phyloP scores from a whole-genome alignment of 2,888 invertebrate species.

The Trichacis sp. region DNA sequence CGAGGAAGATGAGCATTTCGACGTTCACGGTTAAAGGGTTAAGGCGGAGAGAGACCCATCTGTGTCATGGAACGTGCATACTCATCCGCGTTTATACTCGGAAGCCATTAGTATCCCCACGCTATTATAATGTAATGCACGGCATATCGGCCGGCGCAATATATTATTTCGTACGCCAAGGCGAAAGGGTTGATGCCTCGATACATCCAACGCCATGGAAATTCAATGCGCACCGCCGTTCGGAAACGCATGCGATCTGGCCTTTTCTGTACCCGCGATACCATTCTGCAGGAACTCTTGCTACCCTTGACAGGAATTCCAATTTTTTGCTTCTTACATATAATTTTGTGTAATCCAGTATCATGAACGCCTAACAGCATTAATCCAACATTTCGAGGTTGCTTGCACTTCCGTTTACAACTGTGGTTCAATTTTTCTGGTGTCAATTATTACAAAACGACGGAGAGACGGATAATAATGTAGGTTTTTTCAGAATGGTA shows the following conservation, averaged over 20 bases:
- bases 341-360: no score
- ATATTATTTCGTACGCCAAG: conserved; percentile 53
- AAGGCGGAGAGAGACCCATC: conserved; percentile 52
- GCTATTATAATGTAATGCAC: conserved; percentile 58
- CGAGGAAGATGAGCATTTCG: conserved; percentile 40
- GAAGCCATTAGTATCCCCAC: conserved; percentile 55
- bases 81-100: conserved; percentile 38
- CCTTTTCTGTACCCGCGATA: no score
- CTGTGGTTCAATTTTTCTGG: no score
- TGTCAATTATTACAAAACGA: no score
- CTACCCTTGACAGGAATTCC: not conserved
- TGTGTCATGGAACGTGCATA: conserved; percentile 49
- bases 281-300: conserved; percentile 17
- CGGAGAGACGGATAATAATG: no score
- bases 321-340: not conserved
- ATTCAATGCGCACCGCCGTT: conserved; percentile 48
- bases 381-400: no score
- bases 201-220: conserved; percentile 52
- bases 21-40: conserved; percentile 41
- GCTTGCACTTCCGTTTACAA: no score
- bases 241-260: not conserved
- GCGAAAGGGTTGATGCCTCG: conserved; percentile 13
- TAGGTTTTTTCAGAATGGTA: no score
- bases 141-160: conserved; percentile 51
- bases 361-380: no score